Percentiles rank a stretch among this genome's conserved stretches.
phyloP scores from a whole-genome alignment of 2,113 vertebrate species.

The zebrafish (Danio rerio) region GRCz12tu NC_133181.1:55593501-55594000 shows the following conservation, averaged over 20 bases:
- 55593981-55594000: too few species aligned
- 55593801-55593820: slow-evolving; percentile 74
- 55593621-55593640: slow-evolving; percentile 2
- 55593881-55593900: slow-evolving; percentile 74
- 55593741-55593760: slow-evolving; percentile 76
- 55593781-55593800: slow-evolving; percentile 78
- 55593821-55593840: slow-evolving; percentile 79
- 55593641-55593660: slow-evolving; percentile 61
- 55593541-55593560: neutral
- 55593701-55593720: slow-evolving; percentile 62
- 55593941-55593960: neutral
- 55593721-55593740: slow-evolving; percentile 73
- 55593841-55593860: slow-evolving; percentile 82
- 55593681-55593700: slow-evolving; percentile 29
- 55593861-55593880: slow-evolving; percentile 80
- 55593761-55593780: slow-evolving; percentile 75
- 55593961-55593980: neutral
- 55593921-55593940: neutral
- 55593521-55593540: neutral
- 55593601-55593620: neutral
- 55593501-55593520: neutral
- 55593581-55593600: neutral
- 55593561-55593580: neutral
- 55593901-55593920: slow-evolving; percentile 70
- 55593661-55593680: slow-evolving; percentile 51